Percentiles rank a stretch among this genome's conserved stretches.
Conservation (phyloP, 2,888 invertebrate genomes). For the Ametastegia equiseti region DNA sequence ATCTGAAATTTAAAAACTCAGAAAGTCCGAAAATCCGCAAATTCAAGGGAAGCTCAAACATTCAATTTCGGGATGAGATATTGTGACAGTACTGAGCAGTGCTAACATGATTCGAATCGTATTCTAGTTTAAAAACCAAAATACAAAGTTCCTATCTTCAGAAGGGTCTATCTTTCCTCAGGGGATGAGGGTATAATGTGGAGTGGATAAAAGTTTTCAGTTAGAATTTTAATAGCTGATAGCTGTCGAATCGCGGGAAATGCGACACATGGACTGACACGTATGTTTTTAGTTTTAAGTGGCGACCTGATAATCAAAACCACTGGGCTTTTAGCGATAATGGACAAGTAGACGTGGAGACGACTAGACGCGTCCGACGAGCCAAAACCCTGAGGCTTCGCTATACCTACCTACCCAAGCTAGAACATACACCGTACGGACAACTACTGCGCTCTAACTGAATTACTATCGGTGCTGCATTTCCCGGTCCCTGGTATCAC, state of each 20-base stretch:
- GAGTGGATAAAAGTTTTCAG: no score
- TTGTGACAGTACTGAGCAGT: no score
- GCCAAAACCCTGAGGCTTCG: conserved; percentile 15
- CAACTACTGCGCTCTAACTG: conserved; percentile 44
- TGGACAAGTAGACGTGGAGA: conserved; percentile 71
- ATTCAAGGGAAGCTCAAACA: no score
- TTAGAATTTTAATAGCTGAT: background rate
- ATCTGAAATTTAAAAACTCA: no score
- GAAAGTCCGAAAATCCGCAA: no score
- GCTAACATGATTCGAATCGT: no score
- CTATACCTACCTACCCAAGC: background rate
- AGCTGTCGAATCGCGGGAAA: background rate
- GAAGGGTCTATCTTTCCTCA: no score
- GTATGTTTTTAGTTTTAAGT: conserved; percentile 70
- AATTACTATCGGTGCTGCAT: conserved; percentile 40
- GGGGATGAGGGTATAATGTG: no score
- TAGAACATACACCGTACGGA: conserved; percentile 1
- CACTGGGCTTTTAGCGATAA: conserved; percentile 75
- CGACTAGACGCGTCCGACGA: conserved; percentile 45
- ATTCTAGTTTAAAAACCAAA: no score
- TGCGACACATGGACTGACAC: background rate
- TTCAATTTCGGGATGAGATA: no score
- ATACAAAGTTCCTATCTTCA: no score
- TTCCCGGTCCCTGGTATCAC: conserved; percentile 15
- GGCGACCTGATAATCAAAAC: conserved; percentile 74